A percentile compares a stretch with the other conserved stretches of the same genome.
Evolutionary conservation across 2,797 vertebrate species (phyloP).

Genomic region (Florisuga fusca): DNA sequence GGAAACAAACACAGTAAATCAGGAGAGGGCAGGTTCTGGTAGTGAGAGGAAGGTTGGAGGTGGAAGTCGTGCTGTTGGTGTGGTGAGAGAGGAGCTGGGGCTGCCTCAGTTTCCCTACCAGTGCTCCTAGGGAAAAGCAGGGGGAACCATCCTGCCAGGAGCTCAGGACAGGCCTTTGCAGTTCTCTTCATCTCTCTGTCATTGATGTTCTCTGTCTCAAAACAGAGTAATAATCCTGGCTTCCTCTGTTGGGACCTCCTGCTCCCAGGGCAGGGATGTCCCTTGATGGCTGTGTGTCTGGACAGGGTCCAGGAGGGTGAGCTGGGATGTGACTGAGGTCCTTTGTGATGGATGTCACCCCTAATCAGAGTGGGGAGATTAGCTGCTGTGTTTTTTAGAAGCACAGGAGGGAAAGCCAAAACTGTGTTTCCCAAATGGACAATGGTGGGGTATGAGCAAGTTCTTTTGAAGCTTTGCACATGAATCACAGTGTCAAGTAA

Average conservation of each 20-base stretch:
- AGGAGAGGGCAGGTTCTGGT: neutral
- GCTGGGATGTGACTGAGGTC: neutral
- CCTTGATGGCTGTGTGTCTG: neutral
- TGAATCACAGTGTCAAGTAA: slow-evolving; percentile 63
- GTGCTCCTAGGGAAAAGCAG: neutral
- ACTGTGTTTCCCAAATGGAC: neutral
- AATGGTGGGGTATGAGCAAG: neutral
- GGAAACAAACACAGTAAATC: neutral
- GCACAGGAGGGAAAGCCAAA: neutral
- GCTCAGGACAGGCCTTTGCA: neutral
- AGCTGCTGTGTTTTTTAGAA: neutral
- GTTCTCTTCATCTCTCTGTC: slow-evolving; percentile 17
- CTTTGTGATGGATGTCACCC: neutral
- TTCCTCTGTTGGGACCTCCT: neutral
- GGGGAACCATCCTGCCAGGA: neutral
- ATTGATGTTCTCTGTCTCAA: slow-evolving; percentile 18
- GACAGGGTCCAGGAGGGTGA: neutral
- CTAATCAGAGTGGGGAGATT: neutral
- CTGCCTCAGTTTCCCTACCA: fast-evolving
- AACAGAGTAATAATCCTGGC: neutral
- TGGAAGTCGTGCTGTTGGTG: neutral
- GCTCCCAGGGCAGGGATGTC: neutral
- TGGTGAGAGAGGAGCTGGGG: neutral
- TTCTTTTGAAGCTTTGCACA: slow-evolving; percentile 47
- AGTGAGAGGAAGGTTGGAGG: neutral